phyloP scores from a whole-genome alignment of 2,113 vertebrate genomes.

The Leucoraja erinaceus region DNA sequence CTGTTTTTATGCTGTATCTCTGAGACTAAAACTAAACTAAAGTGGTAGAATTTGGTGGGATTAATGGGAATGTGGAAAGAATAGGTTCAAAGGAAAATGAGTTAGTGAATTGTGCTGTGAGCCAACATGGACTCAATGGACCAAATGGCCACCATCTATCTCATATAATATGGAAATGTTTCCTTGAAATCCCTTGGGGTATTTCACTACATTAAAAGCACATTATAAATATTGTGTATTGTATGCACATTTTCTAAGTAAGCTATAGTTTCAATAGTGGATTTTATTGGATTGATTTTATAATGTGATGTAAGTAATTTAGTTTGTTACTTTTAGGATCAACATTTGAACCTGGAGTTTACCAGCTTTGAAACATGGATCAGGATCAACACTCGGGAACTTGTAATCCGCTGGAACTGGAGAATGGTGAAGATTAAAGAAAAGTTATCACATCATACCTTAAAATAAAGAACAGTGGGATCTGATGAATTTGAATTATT shows the following conservation, averaged over 20 bases:
- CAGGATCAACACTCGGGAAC: background rate
- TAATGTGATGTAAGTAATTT: background rate
- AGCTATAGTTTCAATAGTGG: background rate
- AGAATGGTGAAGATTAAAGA: constrained; percentile 1
- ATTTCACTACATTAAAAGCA: background rate
- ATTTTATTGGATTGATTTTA: background rate
- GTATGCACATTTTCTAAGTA: background rate
- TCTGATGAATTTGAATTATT: background rate
- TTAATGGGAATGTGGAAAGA: too few species aligned
- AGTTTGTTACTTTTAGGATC: background rate
- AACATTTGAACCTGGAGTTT: background rate
- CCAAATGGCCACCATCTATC: too few species aligned
- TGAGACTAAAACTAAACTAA: too few species aligned
- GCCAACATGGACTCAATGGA: too few species aligned
- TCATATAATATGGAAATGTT: too few species aligned
- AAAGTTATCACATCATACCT: background rate
- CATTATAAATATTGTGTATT: background rate
- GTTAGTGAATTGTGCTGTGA: too few species aligned
- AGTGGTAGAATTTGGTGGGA: too few species aligned
- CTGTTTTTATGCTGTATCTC: too few species aligned
- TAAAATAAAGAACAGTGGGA: background rate
- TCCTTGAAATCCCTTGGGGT: background rate
- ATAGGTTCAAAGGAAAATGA: too few species aligned
- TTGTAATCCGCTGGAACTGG: background rate
- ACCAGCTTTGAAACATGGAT: background rate